Percentiles rank a stretch among this genome's conserved stretches.
Evolutionary conservation across 2,797 vertebrate species (phyloP).

Genomic region (Forpus xanthops): DNA sequence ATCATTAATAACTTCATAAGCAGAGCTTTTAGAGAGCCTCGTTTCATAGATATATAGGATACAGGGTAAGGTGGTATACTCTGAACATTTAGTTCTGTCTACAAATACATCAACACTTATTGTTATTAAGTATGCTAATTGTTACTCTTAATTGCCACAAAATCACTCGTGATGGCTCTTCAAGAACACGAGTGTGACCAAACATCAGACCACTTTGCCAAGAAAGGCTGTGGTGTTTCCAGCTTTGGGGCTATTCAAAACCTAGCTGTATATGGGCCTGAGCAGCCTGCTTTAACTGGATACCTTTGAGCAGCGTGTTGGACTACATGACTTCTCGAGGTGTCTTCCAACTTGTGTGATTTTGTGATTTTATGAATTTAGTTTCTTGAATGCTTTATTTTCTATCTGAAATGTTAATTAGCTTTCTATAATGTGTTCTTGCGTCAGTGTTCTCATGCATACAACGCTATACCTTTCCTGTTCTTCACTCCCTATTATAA

Average conservation of each 20-base stretch:
- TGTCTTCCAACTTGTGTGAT: neutral
- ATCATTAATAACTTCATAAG: neutral
- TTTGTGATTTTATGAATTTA: neutral
- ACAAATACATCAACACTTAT: neutral
- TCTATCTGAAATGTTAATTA: neutral
- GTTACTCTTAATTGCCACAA: neutral
- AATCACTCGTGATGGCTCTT: neutral
- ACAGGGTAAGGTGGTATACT: neutral
- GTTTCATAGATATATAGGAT: neutral
- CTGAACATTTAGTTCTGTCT: neutral
- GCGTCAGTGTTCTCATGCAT: neutral
- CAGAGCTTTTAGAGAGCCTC: neutral
- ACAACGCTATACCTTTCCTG: neutral
- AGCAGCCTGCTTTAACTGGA: neutral
- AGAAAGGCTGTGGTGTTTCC: neutral
- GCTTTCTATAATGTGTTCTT: neutral
- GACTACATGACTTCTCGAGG: neutral
- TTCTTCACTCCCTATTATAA: neutral
- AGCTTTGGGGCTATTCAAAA: neutral
- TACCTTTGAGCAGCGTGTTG: accelerated
- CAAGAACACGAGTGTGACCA: neutral
- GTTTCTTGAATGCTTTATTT: neutral
- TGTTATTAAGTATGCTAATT: neutral
- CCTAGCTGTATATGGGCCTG: neutral
- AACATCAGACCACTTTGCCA: neutral